Conservation (phyloP, 2,113 vertebrate genomes). For the Chiloscyllium plagiosum region DNA sequence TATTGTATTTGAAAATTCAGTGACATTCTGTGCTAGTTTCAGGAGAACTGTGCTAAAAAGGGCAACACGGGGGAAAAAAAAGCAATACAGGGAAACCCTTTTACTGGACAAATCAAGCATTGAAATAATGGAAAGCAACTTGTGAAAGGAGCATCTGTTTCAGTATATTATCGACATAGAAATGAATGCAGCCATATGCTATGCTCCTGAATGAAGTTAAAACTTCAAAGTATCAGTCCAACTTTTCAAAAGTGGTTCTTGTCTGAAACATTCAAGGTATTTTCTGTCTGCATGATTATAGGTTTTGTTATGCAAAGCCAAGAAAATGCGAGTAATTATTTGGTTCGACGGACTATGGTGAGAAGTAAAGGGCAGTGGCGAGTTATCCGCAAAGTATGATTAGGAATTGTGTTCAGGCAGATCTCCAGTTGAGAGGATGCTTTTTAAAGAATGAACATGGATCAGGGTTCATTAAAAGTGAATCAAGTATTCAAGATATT, state of each 20-base stretch:
- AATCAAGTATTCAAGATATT: not conserved
- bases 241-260: not conserved
- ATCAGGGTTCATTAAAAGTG: not conserved
- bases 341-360: not conserved
- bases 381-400: not conserved
- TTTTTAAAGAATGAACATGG: not conserved
- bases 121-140: no score
- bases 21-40: not conserved
- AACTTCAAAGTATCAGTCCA: not conserved
- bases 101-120: not conserved
- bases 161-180: not conserved
- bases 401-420: not conserved
- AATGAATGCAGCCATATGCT: not conserved
- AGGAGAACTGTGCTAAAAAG: not conserved
- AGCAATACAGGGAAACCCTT: not conserved
- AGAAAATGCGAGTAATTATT: not conserved
- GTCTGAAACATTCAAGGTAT: not conserved
- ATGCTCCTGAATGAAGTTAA: not conserved
- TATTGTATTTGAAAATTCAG: not conserved
- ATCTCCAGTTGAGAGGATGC: not conserved
- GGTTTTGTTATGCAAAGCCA: not conserved
- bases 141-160: not conserved
- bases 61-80: not conserved
- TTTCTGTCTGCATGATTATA: not conserved
- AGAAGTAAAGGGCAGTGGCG: not conserved